Evolutionary conservation across 2,888 invertebrate genomes (phyloP).

Genomic region (Lochmaea crataegi): DNA sequence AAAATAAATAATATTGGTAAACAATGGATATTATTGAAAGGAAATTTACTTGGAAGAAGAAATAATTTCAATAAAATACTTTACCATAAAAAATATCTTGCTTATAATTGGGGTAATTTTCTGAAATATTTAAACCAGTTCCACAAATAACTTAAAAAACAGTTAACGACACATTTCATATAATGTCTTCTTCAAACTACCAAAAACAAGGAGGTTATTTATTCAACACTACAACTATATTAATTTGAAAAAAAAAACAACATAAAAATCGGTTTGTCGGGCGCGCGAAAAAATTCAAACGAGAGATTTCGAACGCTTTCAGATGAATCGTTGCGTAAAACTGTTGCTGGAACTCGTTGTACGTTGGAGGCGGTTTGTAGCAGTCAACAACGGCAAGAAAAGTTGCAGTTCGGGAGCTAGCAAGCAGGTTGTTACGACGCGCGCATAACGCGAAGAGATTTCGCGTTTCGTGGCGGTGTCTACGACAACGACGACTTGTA

Average conservation of each 20-base stretch:
- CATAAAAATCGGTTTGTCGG: not conserved
- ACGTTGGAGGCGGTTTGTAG: slow-evolving; percentile 19
- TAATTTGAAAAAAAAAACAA: not conserved
- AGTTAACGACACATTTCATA: not conserved
- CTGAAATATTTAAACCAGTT: not conserved
- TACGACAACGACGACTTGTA: slow-evolving; percentile 19
- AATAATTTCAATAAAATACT: not conserved
- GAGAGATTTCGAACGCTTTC: slow-evolving; percentile 5
- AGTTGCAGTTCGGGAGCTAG: slow-evolving; percentile 24
- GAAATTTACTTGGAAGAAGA: not conserved
- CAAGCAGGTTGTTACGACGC: slow-evolving; percentile 27
- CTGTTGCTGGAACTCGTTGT: slow-evolving; percentile 25
- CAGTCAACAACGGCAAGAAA: slow-evolving; percentile 24
- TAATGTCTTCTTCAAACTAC: not conserved
- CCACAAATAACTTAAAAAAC: not conserved
- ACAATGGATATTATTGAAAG: too few relatives aligned
- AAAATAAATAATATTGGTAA: too few relatives aligned
- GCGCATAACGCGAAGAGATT: slow-evolving; percentile 23
- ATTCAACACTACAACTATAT: not conserved
- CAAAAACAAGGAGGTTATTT: not conserved
- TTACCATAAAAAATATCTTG: slow-evolving; percentile 5
- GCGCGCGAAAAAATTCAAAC: slow-evolving; percentile 7
- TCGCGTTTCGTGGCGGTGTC: slow-evolving; percentile 20
- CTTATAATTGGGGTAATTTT: not conserved
- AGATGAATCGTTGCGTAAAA: slow-evolving; percentile 13